phyloP scores from a whole-genome alignment of 2,113 vertebrate species.

The Alosa alosa region DNA sequence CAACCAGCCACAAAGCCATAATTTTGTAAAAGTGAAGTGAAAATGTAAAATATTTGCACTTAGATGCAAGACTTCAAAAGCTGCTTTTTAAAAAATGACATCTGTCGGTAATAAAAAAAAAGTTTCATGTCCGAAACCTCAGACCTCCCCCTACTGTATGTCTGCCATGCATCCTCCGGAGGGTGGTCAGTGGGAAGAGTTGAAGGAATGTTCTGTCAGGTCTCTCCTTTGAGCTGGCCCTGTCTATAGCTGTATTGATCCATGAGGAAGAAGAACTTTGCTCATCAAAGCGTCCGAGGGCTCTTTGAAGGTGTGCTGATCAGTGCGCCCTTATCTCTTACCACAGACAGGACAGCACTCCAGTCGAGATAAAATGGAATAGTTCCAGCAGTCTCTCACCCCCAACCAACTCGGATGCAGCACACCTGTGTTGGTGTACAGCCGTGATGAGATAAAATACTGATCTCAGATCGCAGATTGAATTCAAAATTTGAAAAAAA shows the following conservation, averaged over 20 bases:
- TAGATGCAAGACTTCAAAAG: not conserved
- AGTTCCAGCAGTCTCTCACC: slow-evolving; percentile 39
- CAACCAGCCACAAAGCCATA: not conserved
- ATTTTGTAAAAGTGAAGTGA: not conserved
- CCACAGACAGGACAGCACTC: slow-evolving; percentile 47
- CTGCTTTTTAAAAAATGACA: not conserved
- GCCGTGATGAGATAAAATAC: not conserved
- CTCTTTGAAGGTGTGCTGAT: slow-evolving; percentile 61
- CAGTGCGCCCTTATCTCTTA: slow-evolving; percentile 40
- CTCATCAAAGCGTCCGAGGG: slow-evolving; percentile 59
- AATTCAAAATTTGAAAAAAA: not conserved
- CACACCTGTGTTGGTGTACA: not conserved
- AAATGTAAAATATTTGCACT: not conserved
- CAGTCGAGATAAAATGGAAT: slow-evolving; percentile 50
- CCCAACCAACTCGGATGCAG: slow-evolving; percentile 6
- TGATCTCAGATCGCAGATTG: not conserved
- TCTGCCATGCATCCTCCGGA: slow-evolving; percentile 33
- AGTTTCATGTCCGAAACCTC: slow-evolving; percentile 21
- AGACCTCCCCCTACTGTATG: slow-evolving; percentile 3
- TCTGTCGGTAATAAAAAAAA: slow-evolving; percentile 26
- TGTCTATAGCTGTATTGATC: slow-evolving; percentile 56
- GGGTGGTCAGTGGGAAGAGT: slow-evolving; percentile 36
- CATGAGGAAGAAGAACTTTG: slow-evolving; percentile 48
- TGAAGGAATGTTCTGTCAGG: slow-evolving; percentile 40
- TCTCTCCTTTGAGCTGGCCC: slow-evolving; percentile 35